These are phyloP conservation scores for Sussaba pulchella DNA, from an alignment of 2,888 invertebrate genomes.

Conservation along the genomic window DNA sequence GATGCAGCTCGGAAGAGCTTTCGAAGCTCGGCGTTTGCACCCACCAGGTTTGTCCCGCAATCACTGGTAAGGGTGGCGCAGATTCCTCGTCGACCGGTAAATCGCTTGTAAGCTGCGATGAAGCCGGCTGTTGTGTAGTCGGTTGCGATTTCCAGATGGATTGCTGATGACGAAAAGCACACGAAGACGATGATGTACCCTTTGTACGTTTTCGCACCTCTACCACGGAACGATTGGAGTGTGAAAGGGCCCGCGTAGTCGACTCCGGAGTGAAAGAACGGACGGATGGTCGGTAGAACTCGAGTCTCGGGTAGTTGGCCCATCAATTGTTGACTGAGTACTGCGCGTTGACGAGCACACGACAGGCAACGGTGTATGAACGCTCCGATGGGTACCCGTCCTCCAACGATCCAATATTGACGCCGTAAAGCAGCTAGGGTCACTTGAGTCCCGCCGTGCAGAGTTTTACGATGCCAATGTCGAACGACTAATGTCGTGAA, in stretches of 20 bases:
- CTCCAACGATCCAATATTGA: conserved; percentile 57
- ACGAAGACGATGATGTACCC: conserved; percentile 69
- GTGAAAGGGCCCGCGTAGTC: conserved; percentile 64
- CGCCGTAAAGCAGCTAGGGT: conserved; percentile 33
- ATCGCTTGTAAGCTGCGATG: conserved; percentile 65
- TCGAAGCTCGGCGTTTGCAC: conserved; percentile 13
- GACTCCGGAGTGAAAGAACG: conserved; percentile 55
- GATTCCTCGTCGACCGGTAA: conserved; percentile 66
- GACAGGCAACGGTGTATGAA: conserved; percentile 45
- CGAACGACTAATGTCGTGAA: conserved; percentile 38
- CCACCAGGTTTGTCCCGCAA: conserved; percentile 31
- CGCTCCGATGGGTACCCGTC: conserved; percentile 37
- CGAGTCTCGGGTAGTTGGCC: conserved; percentile 70
- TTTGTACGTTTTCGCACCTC: conserved; percentile 51
- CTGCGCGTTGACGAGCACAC: conserved; percentile 14
- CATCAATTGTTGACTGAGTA: conserved; percentile 69
- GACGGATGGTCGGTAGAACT: conserved; percentile 26
- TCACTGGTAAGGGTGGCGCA: not conserved
- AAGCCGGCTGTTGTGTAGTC: conserved; percentile 66
- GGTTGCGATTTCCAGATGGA: conserved; percentile 69
- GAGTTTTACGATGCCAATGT: conserved; percentile 40
- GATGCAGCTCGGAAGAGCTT: conserved; percentile 19
- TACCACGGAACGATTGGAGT: conserved; percentile 13
- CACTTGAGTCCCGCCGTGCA: conserved; percentile 57
- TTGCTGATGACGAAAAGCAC: conserved; percentile 67